Evolutionary conservation across 2,113 vertebrate species (phyloP), one percentile per base, ranked within the genome.

Genomic region (Lycaon pictus): DNA sequence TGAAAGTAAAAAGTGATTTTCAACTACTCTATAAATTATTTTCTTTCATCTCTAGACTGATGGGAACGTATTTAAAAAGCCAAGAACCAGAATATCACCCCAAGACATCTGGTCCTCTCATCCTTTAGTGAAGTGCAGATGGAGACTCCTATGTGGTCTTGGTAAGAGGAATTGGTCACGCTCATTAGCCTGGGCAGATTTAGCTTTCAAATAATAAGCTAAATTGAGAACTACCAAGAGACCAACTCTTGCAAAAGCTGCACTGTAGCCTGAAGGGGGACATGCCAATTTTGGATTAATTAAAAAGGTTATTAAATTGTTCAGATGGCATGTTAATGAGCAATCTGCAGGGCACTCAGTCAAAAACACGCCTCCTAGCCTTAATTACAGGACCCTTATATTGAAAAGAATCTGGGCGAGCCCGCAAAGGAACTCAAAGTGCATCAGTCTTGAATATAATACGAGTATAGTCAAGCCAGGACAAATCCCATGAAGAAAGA

Each of bases 211-310:
- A 96, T 98, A 98, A 98, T 96, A 93, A 97, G 98, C 97, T 98
- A 97, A 97, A 98, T 97, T 94, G 95, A 98, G 97, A 97, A 98
- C 84, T 97, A 97, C 91, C 97, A 92, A 96, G 98, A 98, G 97
- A 98, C 97, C n/a, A 71, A 94, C 94, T 90, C 96, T 97, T 96
- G 93, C 72, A 86, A 91, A 97, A 97, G 94, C 97, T 86, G 93
- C 74, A 85, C 91, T 76, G 79, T 95, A 94, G 96, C 97, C 97
- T 97, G 91, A 97, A 98, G 97, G 97, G 96, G 95, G 91, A 96
- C 96, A 95, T 98, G 98, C 98, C 97, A 96, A 97, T 96, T 97
- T 98, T 96, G 94, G 97, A 98, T 98, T 98, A 98, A 98, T 98
- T 98, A 98, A 97, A 97, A 97, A 98, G 96, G 95, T 96, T 97